phyloP scores from a whole-genome alignment of 2,113 vertebrate genomes.

The Nibea albiflora region DNA sequence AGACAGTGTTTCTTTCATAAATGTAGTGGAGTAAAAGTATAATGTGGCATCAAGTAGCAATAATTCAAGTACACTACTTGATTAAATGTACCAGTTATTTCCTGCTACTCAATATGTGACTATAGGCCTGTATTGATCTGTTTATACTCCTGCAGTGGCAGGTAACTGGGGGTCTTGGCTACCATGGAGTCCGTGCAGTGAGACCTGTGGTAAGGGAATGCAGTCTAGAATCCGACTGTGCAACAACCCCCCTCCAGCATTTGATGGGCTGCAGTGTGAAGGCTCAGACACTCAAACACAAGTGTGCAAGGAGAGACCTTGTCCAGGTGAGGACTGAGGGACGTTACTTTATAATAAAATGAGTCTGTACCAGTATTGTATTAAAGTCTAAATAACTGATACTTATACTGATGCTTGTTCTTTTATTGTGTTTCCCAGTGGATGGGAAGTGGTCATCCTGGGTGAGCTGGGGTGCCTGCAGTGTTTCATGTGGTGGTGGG shows the following conservation, averaged over 20 bases:
- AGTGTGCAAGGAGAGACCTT: conserved; percentile 89
- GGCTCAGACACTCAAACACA: conserved; percentile 90
- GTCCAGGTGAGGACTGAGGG: conserved; percentile 86
- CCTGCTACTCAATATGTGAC: background rate
- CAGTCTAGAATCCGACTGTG: conserved; percentile 90
- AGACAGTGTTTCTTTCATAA: background rate
- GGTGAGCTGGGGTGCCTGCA: conserved; percentile 93
- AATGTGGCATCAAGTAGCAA: background rate
- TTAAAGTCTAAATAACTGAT: background rate
- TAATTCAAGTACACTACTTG: background rate
- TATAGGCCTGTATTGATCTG: background rate
- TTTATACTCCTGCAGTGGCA: conserved; percentile 82
- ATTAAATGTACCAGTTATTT: background rate
- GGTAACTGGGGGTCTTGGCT: conserved; percentile 94
- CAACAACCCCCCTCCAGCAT: conserved; percentile 89
- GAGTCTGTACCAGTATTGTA: background rate
- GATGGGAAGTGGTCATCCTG: conserved; percentile 93
- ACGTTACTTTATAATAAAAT: background rate
- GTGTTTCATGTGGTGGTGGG: conserved; percentile 93
- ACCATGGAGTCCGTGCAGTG: conserved; percentile 91
- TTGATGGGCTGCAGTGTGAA: conserved; percentile 85
- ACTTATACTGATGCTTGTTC: background rate
- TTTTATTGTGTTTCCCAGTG: conserved; percentile 81
- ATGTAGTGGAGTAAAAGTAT: background rate
- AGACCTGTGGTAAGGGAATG: conserved; percentile 90